These are phyloP conservation scores for Conus betulinus DNA, from an alignment of 1,140 invertebrate species.

Conservation along the genomic window DNA sequence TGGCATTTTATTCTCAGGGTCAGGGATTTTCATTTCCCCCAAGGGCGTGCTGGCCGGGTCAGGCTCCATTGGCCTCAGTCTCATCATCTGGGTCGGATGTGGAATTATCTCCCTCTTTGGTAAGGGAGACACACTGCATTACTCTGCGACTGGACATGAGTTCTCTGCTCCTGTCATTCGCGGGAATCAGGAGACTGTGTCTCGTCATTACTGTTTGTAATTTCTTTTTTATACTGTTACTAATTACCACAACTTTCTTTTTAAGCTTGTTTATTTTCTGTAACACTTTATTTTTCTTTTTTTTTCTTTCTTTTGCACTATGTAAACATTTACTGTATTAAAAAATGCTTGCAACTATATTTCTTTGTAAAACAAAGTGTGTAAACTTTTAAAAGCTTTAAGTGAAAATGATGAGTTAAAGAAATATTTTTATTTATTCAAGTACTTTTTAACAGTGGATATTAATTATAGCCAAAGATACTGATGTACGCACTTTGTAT, in stretches of 20 bases:
- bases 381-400: too few relatives aligned
- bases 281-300: neutral
- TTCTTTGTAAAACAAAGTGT: too few relatives aligned
- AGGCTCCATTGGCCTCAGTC: constrained; percentile 88
- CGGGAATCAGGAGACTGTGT: constrained; percentile 14
- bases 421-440: too few relatives aligned
- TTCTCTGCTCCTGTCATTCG: constrained; percentile 21
- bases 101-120: constrained; percentile 67
- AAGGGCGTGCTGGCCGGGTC: constrained; percentile 89
- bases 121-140: constrained; percentile 50
- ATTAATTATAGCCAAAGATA: too few relatives aligned
- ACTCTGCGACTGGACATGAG: neutral
- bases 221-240: neutral
- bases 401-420: too few relatives aligned
- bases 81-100: constrained; percentile 85
- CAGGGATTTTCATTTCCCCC: constrained; percentile 97
- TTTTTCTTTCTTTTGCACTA: neutral
- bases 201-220: neutral
- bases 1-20: constrained; percentile 76
- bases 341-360: too few relatives aligned
- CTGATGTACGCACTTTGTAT: neutral
- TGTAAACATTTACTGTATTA: neutral
- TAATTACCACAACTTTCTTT: neutral
- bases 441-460: too few relatives aligned
- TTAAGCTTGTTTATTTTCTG: neutral